Conservation (phyloP, 1,140 invertebrate species). For the Zelostemma sp. region DNA sequence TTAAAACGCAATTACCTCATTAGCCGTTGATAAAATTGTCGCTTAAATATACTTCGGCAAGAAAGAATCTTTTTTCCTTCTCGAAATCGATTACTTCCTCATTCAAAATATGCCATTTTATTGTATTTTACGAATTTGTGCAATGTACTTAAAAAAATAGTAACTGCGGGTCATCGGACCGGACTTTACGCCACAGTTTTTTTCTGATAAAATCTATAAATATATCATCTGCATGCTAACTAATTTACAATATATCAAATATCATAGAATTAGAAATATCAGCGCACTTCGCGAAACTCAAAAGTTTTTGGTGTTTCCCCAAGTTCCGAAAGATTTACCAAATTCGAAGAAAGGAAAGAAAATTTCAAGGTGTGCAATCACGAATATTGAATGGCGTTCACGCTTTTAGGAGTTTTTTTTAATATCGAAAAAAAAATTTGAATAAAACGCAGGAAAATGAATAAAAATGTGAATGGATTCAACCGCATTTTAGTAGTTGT, state of each 20-base stretch:
- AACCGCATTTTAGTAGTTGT: background rate
- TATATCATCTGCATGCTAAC: constrained; percentile 31
- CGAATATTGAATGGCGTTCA: no score
- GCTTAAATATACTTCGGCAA: constrained; percentile 5
- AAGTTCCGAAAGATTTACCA: no score
- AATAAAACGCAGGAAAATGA: no score
- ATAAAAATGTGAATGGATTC: no score
- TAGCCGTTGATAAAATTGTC: no score
- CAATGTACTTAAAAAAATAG: constrained; percentile 43
- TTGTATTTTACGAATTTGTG: constrained; percentile 30
- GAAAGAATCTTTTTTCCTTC: constrained; percentile 1
- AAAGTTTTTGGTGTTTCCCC: no score
- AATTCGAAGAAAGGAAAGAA: no score
- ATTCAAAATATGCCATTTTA: constrained; percentile 37
- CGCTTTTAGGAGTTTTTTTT: no score
- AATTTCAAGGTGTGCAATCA: no score
- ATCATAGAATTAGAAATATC: background rate
- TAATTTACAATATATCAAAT: constrained; percentile 12
- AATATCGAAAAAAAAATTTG: no score
- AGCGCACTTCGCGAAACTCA: no score
- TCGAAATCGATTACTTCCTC: constrained; percentile 9
- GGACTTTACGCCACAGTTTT: constrained; percentile 19
- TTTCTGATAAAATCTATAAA: constrained; percentile 36
- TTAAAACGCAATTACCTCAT: no score
- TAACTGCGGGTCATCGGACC: constrained; percentile 25